Percentiles rank a stretch among this genome's conserved stretches.
Conservation (phyloP, 2,797 vertebrate genomes). For the Hozukius guyotensis region DNA sequence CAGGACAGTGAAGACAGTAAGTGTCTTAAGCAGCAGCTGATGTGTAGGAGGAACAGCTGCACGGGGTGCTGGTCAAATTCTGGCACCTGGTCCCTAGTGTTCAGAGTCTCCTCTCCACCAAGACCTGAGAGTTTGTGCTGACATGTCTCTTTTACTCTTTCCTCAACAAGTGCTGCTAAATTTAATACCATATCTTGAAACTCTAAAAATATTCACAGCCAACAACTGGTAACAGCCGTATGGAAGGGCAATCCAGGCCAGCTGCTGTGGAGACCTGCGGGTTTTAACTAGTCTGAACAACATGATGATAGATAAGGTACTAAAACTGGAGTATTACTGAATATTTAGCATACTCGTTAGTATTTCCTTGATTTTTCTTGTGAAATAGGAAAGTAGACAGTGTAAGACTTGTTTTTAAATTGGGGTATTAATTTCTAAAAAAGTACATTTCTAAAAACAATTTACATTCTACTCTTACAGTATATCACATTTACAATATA, state of each 20-base stretch:
- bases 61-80: conserved; percentile 46
- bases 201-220: conserved; percentile 79
- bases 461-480: neutral
- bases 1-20: conserved; percentile 33
- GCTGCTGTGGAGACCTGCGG: conserved; percentile 54
- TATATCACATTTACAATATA: neutral
- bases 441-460: neutral
- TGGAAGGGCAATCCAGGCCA: conserved; percentile 59
- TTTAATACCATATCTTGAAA: conserved; percentile 77
- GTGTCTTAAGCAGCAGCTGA: conserved; percentile 70
- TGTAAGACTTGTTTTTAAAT: no score
- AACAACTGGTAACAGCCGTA: conserved; percentile 73
- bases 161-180: conserved; percentile 76
- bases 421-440: neutral
- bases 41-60: conserved; percentile 69
- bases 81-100: conserved; percentile 51
- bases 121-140: conserved; percentile 52
- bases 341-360: conserved; percentile 5
- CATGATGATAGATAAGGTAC: conserved; percentile 18
- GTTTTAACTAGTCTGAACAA: conserved; percentile 36
- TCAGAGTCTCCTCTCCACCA: conserved; percentile 36
- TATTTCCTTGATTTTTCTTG: neutral
- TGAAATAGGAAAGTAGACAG: neutral
- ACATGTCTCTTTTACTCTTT: conserved; percentile 60
- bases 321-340: neutral